Percentiles rank a stretch among this genome's conserved stretches.
Evolutionary conservation across 2,888 invertebrate species (phyloP).

Genomic region (Eretmocerus hayati): DNA sequence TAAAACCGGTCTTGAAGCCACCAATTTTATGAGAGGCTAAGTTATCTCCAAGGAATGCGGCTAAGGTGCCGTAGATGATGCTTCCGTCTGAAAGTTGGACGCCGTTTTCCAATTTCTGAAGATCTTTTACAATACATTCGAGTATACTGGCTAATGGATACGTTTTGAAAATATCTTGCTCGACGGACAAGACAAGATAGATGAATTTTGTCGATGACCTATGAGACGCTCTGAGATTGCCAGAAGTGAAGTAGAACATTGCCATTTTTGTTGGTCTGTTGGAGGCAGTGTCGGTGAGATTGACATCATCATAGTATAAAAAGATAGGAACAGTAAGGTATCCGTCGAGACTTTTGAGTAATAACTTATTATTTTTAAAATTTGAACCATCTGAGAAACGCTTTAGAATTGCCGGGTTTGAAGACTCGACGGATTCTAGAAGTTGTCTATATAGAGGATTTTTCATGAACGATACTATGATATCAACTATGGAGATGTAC

Average conservation of each 20-base stretch:
- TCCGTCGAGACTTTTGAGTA: background rate
- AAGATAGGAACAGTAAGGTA: background rate
- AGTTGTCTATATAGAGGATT: background rate
- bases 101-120: conserved; percentile 5
- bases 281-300: conserved; percentile 4
- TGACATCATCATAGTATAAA: conserved; percentile 1
- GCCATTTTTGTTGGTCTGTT: background rate
- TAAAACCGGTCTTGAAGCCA: conserved; percentile 7
- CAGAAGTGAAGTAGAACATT: background rate
- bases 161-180: background rate
- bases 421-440: background rate
- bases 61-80: background rate
- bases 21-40: conserved; percentile 2
- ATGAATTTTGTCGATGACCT: conserved; percentile 5
- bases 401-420: background rate
- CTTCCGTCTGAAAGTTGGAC: background rate
- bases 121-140: background rate
- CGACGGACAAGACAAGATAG: conserved; percentile 1
- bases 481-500: background rate
- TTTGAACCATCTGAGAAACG: background rate
- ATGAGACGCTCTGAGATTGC: background rate
- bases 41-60: conserved; percentile 3
- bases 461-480: background rate
- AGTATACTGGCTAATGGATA: background rate
- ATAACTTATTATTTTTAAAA: background rate